A percentile compares a stretch with the other conserved stretches of the same genome.
Evolutionary conservation across 2,888 invertebrate species (phyloP).

Genomic region (Chalcosyrphus nemorum): DNA sequence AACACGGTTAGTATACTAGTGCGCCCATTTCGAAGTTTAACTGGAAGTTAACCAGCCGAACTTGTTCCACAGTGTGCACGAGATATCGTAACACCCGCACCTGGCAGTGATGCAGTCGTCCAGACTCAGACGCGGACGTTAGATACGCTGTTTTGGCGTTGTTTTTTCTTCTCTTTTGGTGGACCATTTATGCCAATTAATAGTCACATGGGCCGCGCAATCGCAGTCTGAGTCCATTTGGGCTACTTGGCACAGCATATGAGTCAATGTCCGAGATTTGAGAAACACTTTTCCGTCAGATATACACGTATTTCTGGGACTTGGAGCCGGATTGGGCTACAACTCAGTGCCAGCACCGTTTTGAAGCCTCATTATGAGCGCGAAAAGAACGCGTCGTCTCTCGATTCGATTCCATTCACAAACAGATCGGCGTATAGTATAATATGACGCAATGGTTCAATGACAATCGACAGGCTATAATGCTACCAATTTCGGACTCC

Average conservation of each 20-base stretch:
- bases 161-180: too few relatives aligned
- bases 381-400: conserved; percentile 65
- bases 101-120: conserved; percentile 66
- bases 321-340: conserved; percentile 43
- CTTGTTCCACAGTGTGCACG: conserved; percentile 69
- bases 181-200: conserved; percentile 73
- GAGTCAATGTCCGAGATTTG: conserved; percentile 73
- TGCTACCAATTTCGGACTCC: conserved; percentile 72
- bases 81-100: conserved; percentile 73
- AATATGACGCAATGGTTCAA: conserved; percentile 66
- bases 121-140: conserved; percentile 63
- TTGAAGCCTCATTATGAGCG: conserved; percentile 71
- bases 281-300: conserved; percentile 72
- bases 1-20: conserved; percentile 57
- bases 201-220: conserved; percentile 62
- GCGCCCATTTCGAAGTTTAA: conserved; percentile 47
- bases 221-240: conserved; percentile 9
- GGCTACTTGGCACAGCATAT: conserved; percentile 46
- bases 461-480: conserved; percentile 71
- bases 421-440: conserved; percentile 17
- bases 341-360: conserved; percentile 47
- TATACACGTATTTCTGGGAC: conserved; percentile 47
- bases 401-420: conserved; percentile 61
- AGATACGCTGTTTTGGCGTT: conserved; percentile 51
- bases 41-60: conserved; percentile 66